phyloP scores from a whole-genome alignment of 2,797 vertebrate species.

The Sitta carolinensis region DNA sequence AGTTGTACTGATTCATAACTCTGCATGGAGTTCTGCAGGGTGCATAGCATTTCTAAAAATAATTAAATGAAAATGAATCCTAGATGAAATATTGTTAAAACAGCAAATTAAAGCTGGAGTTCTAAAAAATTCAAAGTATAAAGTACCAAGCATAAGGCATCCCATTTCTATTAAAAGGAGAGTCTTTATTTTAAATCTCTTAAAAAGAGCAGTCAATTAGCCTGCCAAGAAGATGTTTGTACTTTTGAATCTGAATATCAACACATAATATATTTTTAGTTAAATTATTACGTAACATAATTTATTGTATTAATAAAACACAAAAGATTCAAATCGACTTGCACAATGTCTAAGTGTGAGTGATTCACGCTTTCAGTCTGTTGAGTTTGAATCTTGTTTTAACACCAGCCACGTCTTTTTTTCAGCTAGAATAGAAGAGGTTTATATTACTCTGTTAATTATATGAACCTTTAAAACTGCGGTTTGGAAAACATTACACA shows the following conservation, averaged over 20 bases:
- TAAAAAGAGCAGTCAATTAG: not conserved
- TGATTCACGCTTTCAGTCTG: not conserved
- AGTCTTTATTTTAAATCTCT: not conserved
- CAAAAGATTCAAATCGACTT: not conserved
- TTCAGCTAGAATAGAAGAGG: constrained; percentile 1
- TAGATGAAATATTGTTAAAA: not conserved
- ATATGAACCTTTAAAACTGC: constrained; percentile 16
- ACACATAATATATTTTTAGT: not conserved
- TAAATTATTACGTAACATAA: not conserved
- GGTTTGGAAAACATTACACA: constrained; percentile 52
- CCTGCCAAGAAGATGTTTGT: not conserved
- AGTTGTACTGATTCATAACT: not conserved
- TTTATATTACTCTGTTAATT: constrained; percentile 37
- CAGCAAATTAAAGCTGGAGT: not conserved
- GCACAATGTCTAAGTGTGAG: not conserved
- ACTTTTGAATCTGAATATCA: not conserved
- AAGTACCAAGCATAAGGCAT: not conserved
- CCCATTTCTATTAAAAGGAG: not conserved
- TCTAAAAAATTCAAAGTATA: not conserved
- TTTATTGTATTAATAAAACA: not conserved
- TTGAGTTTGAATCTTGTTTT: not conserved
- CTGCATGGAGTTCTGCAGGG: not conserved
- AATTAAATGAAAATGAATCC: not conserved
- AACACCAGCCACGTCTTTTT: not conserved
- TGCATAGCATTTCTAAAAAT: not conserved